These are phyloP conservation scores for Paratrypauchen microcephalus DNA, from an alignment of 2,797 vertebrate species.

Conservation along the genomic window DNA sequence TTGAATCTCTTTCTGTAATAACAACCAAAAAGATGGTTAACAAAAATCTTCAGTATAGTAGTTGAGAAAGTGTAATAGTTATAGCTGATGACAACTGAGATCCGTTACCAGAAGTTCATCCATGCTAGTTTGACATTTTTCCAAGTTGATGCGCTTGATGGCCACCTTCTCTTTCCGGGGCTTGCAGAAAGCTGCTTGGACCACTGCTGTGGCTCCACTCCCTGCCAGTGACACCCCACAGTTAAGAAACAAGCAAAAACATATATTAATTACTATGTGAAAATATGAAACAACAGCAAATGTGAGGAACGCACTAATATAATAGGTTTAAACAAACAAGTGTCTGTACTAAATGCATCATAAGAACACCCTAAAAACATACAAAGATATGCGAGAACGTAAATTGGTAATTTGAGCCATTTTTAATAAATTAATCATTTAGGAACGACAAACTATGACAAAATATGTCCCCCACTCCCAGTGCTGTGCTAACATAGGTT, in stretches of 20 bases:
- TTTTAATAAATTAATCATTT: neutral
- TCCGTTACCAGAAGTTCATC: slow-evolving; percentile 91
- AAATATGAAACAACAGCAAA: neutral
- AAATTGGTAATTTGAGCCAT: neutral
- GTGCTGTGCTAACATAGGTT: slow-evolving; percentile 27
- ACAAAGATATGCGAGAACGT: neutral
- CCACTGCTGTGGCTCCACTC: slow-evolving; percentile 96
- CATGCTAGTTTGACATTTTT: slow-evolving; percentile 99
- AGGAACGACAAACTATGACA: neutral
- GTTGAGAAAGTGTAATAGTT: neutral
- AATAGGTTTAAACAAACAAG: neutral
- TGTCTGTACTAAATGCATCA: too few relatives aligned
- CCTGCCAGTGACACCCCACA: slow-evolving; percentile 69
- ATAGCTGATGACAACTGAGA: neutral
- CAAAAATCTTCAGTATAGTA: neutral
- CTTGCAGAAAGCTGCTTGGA: slow-evolving; percentile 91
- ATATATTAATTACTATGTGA: neutral
- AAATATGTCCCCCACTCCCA: slow-evolving; percentile 39
- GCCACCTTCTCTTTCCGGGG: slow-evolving; percentile 98
- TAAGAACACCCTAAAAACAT: too few relatives aligned
- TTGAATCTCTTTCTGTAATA: slow-evolving; percentile 96
- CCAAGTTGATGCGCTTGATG: slow-evolving; percentile 97
- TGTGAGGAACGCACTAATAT: neutral
- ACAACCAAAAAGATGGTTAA: neutral
- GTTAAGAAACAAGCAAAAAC: neutral